A percentile compares a stretch with the other conserved stretches of the same genome.
phyloP scores from a whole-genome alignment of 2,888 invertebrate genomes.

The Oasisia sp. region DNA sequence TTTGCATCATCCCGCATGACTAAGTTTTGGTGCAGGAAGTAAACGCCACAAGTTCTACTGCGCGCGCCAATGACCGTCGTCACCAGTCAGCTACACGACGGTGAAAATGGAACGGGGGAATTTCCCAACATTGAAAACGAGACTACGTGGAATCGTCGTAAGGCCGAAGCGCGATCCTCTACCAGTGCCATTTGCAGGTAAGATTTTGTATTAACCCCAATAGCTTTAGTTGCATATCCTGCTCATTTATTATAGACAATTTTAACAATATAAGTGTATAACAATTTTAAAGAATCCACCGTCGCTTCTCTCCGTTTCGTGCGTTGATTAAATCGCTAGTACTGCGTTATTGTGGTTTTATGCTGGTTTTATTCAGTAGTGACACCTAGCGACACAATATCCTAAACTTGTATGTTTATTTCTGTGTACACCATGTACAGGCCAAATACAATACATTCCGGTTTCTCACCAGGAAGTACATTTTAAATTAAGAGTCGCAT shows the following conservation, averaged over 20 bases:
- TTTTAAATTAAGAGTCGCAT: too few species aligned
- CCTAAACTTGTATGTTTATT: not conserved
- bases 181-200: not conserved
- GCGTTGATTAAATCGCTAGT: not conserved
- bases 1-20: not conserved
- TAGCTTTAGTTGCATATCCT: not conserved
- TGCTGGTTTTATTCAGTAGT: not conserved
- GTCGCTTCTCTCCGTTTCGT: not conserved
- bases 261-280: not conserved
- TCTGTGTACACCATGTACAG: too few species aligned
- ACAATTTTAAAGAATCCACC: not conserved
- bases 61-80: not conserved
- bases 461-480: too few species aligned
- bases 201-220: not conserved
- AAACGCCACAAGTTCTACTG: not conserved
- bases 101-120: not conserved
- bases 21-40: slow-evolving; percentile 8
- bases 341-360: not conserved
- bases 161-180: not conserved
- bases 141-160: not conserved
- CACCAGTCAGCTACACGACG: not conserved
- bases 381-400: not conserved
- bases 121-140: not conserved
- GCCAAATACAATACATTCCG: not conserved
- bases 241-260: not conserved